A percentile compares a stretch with the other conserved stretches of the same genome.
Conservation (phyloP, 2,888 invertebrate species). For the Dioctria linearis region DNA sequence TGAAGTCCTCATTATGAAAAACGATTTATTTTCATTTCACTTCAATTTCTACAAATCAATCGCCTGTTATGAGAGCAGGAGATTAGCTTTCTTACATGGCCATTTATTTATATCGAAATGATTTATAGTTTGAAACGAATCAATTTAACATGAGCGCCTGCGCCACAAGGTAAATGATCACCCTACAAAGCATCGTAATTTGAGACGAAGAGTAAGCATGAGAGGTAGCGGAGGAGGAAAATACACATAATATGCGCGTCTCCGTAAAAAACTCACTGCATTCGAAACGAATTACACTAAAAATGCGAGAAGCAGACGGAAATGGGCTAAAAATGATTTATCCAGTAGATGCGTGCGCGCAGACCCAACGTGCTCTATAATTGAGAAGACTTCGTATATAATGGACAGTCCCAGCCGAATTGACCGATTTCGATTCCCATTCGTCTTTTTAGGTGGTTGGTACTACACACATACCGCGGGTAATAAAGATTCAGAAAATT, state of each 20-base stretch:
- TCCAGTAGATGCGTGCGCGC: background rate
- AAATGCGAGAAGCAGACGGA: constrained; percentile 17
- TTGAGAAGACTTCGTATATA: background rate
- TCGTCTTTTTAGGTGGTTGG: background rate
- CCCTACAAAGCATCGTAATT: constrained; percentile 36
- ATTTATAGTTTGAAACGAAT: constrained; percentile 49
- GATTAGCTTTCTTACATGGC: constrained; percentile 10
- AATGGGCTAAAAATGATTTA: constrained; percentile 10
- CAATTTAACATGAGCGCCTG: constrained; percentile 51
- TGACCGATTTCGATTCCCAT: constrained; percentile 15
- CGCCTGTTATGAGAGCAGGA: background rate
- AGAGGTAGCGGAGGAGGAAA: constrained; percentile 4
- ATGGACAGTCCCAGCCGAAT: background rate
- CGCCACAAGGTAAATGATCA: constrained; percentile 50
- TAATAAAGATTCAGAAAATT: background rate
- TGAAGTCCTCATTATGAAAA: background rate
- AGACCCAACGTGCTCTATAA: background rate
- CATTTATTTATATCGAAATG: constrained; percentile 21
- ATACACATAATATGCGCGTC: background rate
- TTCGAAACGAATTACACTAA: constrained; percentile 28
- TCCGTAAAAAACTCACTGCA: constrained; percentile 41
- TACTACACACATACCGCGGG: background rate
- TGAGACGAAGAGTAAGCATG: constrained; percentile 32
- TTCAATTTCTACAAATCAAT: constrained; percentile 27
- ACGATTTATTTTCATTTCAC: background rate